Evolutionary conservation across 1,140 invertebrate species (phyloP).

Genomic region (Bombus haemorrhoidalis): DNA sequence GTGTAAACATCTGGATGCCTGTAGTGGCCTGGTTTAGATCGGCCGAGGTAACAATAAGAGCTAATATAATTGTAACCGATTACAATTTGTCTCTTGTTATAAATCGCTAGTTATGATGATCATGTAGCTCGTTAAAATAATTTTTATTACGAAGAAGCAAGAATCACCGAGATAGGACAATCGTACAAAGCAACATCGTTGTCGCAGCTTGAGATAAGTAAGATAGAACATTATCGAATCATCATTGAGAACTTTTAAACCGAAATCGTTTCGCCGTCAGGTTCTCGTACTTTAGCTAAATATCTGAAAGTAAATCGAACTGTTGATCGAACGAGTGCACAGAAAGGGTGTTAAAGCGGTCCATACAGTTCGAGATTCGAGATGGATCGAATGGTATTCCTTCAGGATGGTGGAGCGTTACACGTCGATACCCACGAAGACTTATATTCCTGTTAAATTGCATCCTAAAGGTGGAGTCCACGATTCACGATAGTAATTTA

Average conservation of each 20-base stretch:
- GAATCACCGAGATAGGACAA: neutral
- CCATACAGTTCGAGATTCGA: neutral
- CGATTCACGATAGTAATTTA: conserved; percentile 43
- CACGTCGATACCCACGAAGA: conserved; percentile 43
- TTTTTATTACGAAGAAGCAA: neutral
- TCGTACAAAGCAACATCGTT: neutral
- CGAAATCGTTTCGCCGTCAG: neutral
- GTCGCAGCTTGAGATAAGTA: neutral
- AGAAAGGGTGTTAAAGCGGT: neutral
- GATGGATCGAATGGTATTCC: conserved; percentile 15
- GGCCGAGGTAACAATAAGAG: no score
- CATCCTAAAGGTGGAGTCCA: conserved; percentile 42
- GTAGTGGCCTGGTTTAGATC: no score
- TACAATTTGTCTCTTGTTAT: no score
- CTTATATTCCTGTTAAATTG: conserved; percentile 42
- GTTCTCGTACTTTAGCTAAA: neutral
- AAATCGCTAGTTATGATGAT: no score
- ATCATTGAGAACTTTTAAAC: neutral
- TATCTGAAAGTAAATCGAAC: neutral
- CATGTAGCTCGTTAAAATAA: no score
- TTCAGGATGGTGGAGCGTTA: neutral
- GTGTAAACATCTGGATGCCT: no score
- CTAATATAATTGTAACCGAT: no score
- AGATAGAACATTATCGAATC: neutral
- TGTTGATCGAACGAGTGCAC: neutral